These are phyloP conservation scores for Manis pentadactyla DNA, from an alignment of 2,797 vertebrate species.

Conservation along the genomic window DNA sequence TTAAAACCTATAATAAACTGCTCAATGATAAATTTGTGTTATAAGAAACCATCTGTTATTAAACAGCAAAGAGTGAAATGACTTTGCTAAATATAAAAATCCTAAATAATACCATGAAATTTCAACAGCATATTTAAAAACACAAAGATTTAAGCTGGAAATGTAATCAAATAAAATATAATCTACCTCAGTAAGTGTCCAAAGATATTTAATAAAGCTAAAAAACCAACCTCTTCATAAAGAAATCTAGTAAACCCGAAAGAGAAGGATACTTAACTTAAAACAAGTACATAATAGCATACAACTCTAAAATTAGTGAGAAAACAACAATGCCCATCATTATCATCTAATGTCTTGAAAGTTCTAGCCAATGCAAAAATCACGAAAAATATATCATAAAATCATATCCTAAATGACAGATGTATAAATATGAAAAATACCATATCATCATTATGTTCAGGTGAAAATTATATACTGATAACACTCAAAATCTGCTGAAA, in stretches of 20 bases:
- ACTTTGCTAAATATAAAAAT: background rate
- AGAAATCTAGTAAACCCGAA: background rate
- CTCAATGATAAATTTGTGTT: background rate
- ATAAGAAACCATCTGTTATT: background rate
- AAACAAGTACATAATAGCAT: background rate
- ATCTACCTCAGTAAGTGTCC: background rate
- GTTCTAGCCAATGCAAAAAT: background rate
- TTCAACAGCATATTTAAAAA: background rate
- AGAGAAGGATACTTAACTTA: background rate
- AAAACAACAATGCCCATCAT: background rate
- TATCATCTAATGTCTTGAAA: background rate
- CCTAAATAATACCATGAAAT: background rate
- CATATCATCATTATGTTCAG: background rate
- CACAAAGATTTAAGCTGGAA: background rate
- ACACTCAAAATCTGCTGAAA: background rate
- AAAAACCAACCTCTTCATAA: background rate
- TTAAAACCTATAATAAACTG: constrained; percentile 20
- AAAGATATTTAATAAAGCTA: background rate
- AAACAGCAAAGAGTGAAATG: background rate
- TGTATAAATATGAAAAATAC: background rate
- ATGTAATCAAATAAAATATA: background rate
- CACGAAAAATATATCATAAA: background rate
- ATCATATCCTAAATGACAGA: background rate
- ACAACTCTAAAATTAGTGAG: background rate
- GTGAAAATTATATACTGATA: background rate